Evolutionary conservation across 2,888 invertebrate genomes (phyloP), one percentile per base, ranked within the genome.

Genomic region (Lithophane leautieri): DNA sequence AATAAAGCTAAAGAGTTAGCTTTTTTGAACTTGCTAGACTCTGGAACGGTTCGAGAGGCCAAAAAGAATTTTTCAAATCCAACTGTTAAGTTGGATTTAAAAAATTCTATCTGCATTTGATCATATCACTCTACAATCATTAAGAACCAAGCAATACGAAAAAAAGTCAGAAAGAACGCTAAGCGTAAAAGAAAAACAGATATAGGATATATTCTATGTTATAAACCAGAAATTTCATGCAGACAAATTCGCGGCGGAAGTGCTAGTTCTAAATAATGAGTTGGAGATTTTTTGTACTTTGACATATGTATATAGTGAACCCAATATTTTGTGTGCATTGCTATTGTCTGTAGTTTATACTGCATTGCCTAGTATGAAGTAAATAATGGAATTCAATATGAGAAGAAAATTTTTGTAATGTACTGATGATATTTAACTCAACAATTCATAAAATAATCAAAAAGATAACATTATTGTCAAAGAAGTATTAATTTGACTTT

Each of bases 251-350:
- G n/a, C 1, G 14, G 12, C 1, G n/a, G 14, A 56, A 56, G 56
- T 56, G 25, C 25, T 25, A 28, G 16, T 67, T 22, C 34, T 14
- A 25, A 70, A 28, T 70, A 44, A 16, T 44, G 16, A 2, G n/a
- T 34, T 19, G 34, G 44, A n/a, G 4, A 6, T 19, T 34, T 34
- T 50, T 66, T 28, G 22, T 28, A 22, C n/a, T 40, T 11, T 9
- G 8, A 25, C 14, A 16, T 16, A 22, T 16, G 6, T 11, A 6
- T 4, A 4, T 34, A 44, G 6, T 28, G 42, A 65, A 19, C 1
- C 16, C 28, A 58, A 58, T 58, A 7, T 28, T 58, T 28, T 28
- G 8, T 28, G 16, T 58, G 69, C 34, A 69, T 70, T 69, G 69
- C 34, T 50, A 40, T 69, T 69, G 34, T 28, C 44, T 68, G 44